Conservation (phyloP, 2,797 vertebrate species). For the Epinephelus malabaricus region DNA sequence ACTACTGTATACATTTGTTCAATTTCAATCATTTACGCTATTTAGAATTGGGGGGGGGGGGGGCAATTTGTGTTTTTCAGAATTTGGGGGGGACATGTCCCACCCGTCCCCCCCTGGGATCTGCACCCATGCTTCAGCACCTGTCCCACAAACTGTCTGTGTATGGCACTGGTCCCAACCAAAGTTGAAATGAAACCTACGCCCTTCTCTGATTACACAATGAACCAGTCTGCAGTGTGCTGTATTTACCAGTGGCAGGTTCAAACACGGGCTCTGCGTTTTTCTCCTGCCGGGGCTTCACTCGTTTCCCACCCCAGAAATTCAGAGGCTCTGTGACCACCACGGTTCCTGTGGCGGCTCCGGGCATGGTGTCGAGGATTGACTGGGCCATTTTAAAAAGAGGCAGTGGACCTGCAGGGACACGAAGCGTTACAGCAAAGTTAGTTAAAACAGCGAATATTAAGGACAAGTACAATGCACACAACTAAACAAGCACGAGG, state of each 20-base stretch:
- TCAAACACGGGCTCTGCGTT: conserved; percentile 90
- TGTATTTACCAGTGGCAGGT: conserved; percentile 90
- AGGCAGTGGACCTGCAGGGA: neutral
- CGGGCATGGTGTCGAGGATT: conserved; percentile 71
- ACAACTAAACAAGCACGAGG: too few species aligned
- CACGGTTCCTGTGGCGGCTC: conserved; percentile 84
- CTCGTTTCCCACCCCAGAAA: conserved; percentile 89
- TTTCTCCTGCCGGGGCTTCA: conserved; percentile 81
- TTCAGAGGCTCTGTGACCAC: conserved; percentile 88
- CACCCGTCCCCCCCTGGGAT: too few species aligned
- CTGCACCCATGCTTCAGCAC: too few species aligned
- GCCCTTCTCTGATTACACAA: too few species aligned
- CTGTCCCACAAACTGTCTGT: too few species aligned
- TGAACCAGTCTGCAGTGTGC: accelerated
- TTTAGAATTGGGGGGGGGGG: too few species aligned
- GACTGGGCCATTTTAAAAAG: conserved; percentile 76
- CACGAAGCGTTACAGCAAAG: neutral
- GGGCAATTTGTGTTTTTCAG: too few species aligned
- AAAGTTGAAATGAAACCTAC: too few species aligned
- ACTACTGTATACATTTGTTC: too few species aligned
- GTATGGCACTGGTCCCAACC: too few species aligned
- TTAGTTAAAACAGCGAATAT: accelerated
- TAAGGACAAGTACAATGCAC: neutral
- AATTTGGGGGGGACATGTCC: too few species aligned
- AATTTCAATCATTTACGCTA: too few species aligned